phyloP scores from a whole-genome alignment of 2,888 invertebrate species.

The Megaustenia siamemsis region DNA sequence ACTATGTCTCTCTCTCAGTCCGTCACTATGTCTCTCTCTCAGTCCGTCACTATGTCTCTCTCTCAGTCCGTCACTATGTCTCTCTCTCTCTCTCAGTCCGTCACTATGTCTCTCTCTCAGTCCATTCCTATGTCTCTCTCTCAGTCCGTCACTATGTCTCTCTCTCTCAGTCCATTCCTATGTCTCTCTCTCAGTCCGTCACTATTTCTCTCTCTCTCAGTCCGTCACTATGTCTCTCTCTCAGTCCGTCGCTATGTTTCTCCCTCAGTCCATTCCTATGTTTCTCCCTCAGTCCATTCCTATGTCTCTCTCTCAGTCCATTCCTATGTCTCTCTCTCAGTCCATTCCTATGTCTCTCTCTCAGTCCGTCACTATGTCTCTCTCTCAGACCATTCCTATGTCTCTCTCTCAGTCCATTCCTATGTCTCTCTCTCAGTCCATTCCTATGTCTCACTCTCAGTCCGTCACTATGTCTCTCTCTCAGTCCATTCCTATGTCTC shows the following conservation, averaged over 20 bases:
- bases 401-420: not conserved
- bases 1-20: too few relatives aligned
- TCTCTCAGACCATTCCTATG: slow-evolving; percentile 1
- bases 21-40: too few relatives aligned
- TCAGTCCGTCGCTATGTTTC: not conserved
- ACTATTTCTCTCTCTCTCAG: not conserved
- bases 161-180: too few relatives aligned
- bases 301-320: slow-evolving; percentile 2
- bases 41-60: too few relatives aligned
- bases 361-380: not conserved
- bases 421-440: not conserved
- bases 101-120: too few relatives aligned
- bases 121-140: too few relatives aligned
- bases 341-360: not conserved
- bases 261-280: not conserved
- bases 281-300: not conserved
- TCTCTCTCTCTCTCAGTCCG: too few relatives aligned
- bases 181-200: not conserved
- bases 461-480: not conserved
- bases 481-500: not conserved
- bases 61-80: too few relatives aligned
- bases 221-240: not conserved
- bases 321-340: slow-evolving; percentile 1
- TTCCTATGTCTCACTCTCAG: not conserved
- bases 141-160: too few relatives aligned